Evolutionary conservation across 2,113 vertebrate genomes (phyloP), one percentile per base, ranked within the genome.

Genomic region (Notarius quadriscutis): DNA sequence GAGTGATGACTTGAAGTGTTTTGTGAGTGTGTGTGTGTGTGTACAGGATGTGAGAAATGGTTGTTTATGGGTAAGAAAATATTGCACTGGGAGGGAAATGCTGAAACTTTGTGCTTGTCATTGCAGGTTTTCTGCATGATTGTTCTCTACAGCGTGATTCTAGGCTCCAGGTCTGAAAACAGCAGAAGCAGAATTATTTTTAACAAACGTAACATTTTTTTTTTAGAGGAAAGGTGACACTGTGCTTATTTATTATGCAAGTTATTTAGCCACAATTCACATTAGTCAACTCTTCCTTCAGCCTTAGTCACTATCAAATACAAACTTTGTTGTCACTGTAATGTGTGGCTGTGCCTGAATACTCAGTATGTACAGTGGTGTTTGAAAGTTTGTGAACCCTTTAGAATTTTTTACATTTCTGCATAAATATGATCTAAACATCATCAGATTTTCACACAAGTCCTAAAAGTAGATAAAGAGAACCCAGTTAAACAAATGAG

Each of bases 1-100:
- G 84, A 87, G 57, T 55, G 86, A 86, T 88, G 80, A 90, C 79
- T 87, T 72, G 81, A 87, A 62, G 48, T 69, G 87, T 69, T 83
- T 81, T 63, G 77, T 81, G 15, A 87, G 74, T 79, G 83, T 60
- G 53, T 71, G 83, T 83, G 57, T 81, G 57, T 74, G 53, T 79
- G 81, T 34, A 20, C 25, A 85, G 79, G 58, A 85, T 63, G 41
- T 87, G 27, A 86, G 79, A 80, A 83, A 48, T 88, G 89, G n/a
- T 60, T 87, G 80, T 78, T 86, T 87, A 86, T 75, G 74, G 55
- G 72, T 83, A 71, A 79, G 79, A 84, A 77, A 65, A 80, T 80
- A 62, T 87, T 84, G 65, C 75, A 72, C 72, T 50, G 71, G 50
- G n/a, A 79, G 81, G 48, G 81, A 72, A 85, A 87, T 83, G 58